Percentiles rank a stretch among this genome's conserved stretches.
These are phyloP conservation scores for Aphelenchoides bicaudatus DNA, from an alignment of 2,888 invertebrate species.

Conservation along the genomic window DNA sequence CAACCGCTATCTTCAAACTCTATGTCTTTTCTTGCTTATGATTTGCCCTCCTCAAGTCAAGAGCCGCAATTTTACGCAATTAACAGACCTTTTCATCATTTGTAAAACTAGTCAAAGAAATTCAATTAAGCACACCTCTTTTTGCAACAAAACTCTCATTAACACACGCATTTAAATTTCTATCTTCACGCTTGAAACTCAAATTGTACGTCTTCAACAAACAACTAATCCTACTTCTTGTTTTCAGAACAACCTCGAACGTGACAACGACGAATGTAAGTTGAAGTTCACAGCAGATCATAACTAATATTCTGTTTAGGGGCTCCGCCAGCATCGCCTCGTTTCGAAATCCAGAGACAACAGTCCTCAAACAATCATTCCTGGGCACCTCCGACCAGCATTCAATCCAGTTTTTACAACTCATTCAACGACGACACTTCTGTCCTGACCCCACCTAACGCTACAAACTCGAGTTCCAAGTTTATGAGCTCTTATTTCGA, in stretches of 20 bases:
- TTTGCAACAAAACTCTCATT: not conserved
- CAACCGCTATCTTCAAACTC: not conserved
- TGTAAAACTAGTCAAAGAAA: not conserved
- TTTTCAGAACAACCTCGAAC: conserved; percentile 6
- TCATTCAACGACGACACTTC: conserved; percentile 4
- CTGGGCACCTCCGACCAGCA: conserved; percentile 1
- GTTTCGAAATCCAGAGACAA: not conserved
- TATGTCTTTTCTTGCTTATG: not conserved
- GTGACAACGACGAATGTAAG: not conserved
- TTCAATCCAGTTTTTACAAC: not conserved
- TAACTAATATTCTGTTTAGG: too few species aligned
- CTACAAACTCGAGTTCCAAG: not conserved
- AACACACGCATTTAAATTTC: not conserved
- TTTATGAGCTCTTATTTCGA: not conserved
- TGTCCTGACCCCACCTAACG: not conserved
- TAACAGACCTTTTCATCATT: too few species aligned
- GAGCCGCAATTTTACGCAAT: too few species aligned
- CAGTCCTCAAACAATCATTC: not conserved
- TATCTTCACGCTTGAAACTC: not conserved
- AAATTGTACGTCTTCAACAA: not conserved
- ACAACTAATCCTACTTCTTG: not conserved
- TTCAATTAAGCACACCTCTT: not conserved
- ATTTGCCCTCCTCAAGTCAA: not conserved
- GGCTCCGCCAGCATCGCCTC: not conserved
- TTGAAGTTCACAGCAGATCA: not conserved